Conservation (phyloP, 2,888 invertebrate genomes). For the Caenorhabditis becei region DNA sequence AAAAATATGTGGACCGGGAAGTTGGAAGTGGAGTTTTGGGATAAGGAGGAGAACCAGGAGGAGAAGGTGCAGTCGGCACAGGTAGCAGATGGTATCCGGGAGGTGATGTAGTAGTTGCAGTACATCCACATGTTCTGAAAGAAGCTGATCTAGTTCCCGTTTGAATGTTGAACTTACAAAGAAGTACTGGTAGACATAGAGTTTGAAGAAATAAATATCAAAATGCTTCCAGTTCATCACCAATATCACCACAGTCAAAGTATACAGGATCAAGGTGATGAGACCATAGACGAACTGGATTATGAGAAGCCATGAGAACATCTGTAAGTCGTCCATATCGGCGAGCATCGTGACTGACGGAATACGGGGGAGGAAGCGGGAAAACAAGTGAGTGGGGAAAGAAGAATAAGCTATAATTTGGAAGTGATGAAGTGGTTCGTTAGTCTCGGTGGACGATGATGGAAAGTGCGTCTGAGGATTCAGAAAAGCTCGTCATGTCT, state of each 20-base stretch:
- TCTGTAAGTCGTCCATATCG: constrained; percentile 28
- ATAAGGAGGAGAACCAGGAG: constrained; percentile 30
- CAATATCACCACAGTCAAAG: constrained; percentile 38
- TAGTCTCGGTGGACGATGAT: background rate
- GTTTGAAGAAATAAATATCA: constrained; percentile 56
- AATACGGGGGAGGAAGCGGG: background rate
- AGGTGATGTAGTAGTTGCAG: constrained; percentile 40
- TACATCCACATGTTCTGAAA: constrained; percentile 52
- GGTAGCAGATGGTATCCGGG: constrained; percentile 36
- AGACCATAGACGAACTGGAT: constrained; percentile 44
- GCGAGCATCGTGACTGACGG: constrained; percentile 1
- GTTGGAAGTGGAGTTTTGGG: background rate
- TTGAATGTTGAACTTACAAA: constrained; percentile 32
- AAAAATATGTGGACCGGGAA: constrained; percentile 39
- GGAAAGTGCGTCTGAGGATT: background rate
- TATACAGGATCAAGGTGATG: constrained; percentile 31
- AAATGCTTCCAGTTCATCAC: constrained; percentile 48
- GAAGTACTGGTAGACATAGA: constrained; percentile 49
- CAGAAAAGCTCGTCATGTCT: background rate
- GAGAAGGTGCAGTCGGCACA: constrained; percentile 30
- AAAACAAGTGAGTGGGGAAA: background rate
- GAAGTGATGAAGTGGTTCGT: background rate
- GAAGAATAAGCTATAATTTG: constrained; percentile 1
- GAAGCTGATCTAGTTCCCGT: background rate
- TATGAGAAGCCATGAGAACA: constrained; percentile 36